Percentiles rank a stretch among this genome's conserved stretches.
phyloP scores from a whole-genome alignment of 1,140 invertebrate genomes.

The Temnothorax longispinosus region DNA sequence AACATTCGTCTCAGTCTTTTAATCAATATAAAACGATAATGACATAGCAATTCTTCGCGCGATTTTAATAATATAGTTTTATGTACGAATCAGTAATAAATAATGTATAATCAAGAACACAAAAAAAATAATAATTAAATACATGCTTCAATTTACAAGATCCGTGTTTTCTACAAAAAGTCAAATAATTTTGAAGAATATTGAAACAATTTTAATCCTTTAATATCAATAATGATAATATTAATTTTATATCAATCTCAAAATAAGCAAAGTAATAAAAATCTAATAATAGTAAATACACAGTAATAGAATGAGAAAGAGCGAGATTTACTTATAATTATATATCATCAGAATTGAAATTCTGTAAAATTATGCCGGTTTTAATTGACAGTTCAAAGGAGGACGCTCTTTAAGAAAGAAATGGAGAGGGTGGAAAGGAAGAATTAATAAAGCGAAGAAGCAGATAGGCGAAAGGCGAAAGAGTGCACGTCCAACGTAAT shows the following conservation, averaged over 20 bases:
- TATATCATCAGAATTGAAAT: not conserved
- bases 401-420: not conserved
- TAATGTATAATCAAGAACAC: not conserved
- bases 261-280: not conserved
- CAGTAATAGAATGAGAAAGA: not conserved
- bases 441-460: not conserved
- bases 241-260: slow-evolving; percentile 16
- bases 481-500: not conserved
- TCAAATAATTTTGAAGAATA: not conserved
- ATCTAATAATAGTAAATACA: not conserved
- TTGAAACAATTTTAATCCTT: not conserved
- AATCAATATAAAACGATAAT: not conserved
- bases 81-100: not conserved
- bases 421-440: not conserved
- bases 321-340: not conserved
- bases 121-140: not conserved
- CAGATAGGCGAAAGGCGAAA: not conserved
- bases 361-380: not conserved
- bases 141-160: not conserved
- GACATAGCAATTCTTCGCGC: not conserved
- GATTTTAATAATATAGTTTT: not conserved
- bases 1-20: not conserved
- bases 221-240: not conserved
- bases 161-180: not conserved
- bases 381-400: not conserved